Evolutionary conservation across 2,113 vertebrate genomes (phyloP), one percentile per base, ranked within the genome.

Genomic region (Lates calcarifer): DNA sequence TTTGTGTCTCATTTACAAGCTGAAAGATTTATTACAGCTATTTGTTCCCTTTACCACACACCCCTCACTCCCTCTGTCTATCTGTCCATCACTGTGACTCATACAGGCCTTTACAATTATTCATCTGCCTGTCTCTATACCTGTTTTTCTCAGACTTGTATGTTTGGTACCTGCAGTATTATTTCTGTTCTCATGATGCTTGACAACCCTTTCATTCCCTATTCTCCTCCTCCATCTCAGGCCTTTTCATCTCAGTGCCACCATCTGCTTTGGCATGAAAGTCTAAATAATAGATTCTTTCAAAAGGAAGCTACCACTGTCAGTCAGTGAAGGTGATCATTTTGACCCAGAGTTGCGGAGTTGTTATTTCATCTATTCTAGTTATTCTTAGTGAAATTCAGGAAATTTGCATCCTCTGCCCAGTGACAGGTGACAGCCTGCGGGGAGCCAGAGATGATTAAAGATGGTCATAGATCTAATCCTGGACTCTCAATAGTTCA

Each of bases 21-120:
- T 82, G 66, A 85, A 83, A 83, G 71, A 84, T 89, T 74, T 80
- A 90, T 88, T 85, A n/a, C 66, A 57, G 12, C 77, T 57, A 51
- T 74, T 86, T 89, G 84, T 82, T 84, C 43, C 3, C 70, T 63
- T 82, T 43, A 68, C 47, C 51, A 1, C 9, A 66, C 14, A 11
- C 31, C 31, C 3, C 13, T 66, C 28, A 53, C 62, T 83, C 31
- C 5, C 22, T 55, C 47, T 1, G n/a, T 70, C 77, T 35, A 1
- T 39, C 55, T 33, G 74, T 86, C 85, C 62, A 29, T 84, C 81
- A 67, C 66, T 1, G 17, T 14, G 51, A 37, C 75, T 79, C 49
- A 17, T 26, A 13, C 31, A 31, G 45, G 57, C 49, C 66, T 41
- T 26, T 15, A 49, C 22, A 15, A 15, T 79, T 56, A 71, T 72